Base-by-base conservation (phyloP, 2,113 vertebrate genomes). In the Psammodynastes pulverulentus region DNA sequence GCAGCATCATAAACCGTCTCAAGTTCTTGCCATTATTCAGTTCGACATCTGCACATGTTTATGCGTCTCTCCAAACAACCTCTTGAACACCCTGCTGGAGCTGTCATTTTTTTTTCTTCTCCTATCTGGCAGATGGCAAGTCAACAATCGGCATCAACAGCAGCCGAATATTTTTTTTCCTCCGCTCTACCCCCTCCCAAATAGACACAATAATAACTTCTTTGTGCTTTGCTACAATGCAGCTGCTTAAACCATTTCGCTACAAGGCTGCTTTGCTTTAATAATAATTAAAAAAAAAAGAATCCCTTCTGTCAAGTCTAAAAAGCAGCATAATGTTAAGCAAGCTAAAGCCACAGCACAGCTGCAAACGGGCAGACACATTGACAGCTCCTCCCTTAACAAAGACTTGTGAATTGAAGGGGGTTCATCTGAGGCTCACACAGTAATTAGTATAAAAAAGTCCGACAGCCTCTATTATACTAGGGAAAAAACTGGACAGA, bases 111-210 rank as follows among this genome's bases (percentile, higher is more conserved):
- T 98, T 98, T 97, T 98, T 97, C 98, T 98, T 98, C 97, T 98
- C 98, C 97, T 98, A 98, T 98, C 98, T 98, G 98, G 98, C 99
- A 99, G 98, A 99, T 99, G 99, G 98, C 98, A 98, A 98, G 98
- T 98, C 98, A 98, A 98, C 98, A 99, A 99, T 99, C 97, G 97
- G 97, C 97, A 98, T 97, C 98, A 98, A 98, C 98, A 98, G 98
- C 98, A 98, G 98, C 98, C 97, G 97, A 98, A 95, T 97, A 98
- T 97, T 97, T 97, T 97, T 97, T 97, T 97, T 96, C 97, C 97
- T 97, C 96, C 94, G 94, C 91, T 96, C 93, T 86, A 94, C 97
- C 98, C 97, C 97, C 84, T 86, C 84, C 97, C 95, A 96, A 97
- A 97, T 97, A 98, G 97, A 98, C 97, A 98, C 98, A 98, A 98